Conservation (phyloP, 2,888 invertebrate species). For the Caprella mutica region DNA sequence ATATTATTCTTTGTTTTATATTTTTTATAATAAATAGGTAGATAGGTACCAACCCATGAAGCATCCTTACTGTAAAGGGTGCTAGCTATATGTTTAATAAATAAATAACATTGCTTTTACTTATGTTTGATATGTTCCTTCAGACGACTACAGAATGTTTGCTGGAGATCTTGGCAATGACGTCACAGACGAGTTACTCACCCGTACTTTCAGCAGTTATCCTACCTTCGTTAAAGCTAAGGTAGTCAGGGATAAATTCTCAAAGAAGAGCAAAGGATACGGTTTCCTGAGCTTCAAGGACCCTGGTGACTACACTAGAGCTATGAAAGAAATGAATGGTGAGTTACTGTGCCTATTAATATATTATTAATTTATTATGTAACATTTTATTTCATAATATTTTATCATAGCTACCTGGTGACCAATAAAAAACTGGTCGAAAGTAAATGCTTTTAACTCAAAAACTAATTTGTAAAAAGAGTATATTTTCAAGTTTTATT, state of each 20-base stretch:
- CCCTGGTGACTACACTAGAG: slow-evolving; percentile 91
- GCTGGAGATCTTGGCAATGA: slow-evolving; percentile 99
- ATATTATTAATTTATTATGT: slow-evolving; percentile 1
- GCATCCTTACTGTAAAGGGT: too few relatives aligned
- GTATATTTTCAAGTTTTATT: too few relatives aligned
- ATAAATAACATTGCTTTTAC: too few relatives aligned
- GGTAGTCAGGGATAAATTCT: slow-evolving; percentile 88
- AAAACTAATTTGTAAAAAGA: too few relatives aligned
- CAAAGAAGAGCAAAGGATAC: slow-evolving; percentile 96
- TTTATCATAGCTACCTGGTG: neutral
- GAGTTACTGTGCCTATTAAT: slow-evolving; percentile 38
- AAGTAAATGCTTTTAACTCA: too few relatives aligned
- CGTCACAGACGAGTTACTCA: slow-evolving; percentile 94
- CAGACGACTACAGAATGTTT: slow-evolving; percentile 94
- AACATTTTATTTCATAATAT: neutral
- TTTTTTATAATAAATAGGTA: too few relatives aligned
- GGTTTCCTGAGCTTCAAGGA: slow-evolving; percentile 98
- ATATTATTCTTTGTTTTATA: too few relatives aligned
- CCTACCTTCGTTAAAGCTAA: slow-evolving; percentile 87
- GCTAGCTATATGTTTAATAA: too few relatives aligned
- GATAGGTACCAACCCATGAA: too few relatives aligned
- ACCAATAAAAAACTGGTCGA: too few relatives aligned
- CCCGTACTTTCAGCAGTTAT: slow-evolving; percentile 86
- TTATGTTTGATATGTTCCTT: too few relatives aligned
- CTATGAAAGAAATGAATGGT: slow-evolving; percentile 99